Percentiles rank a stretch among this genome's conserved stretches.
phyloP scores from a whole-genome alignment of 2,113 vertebrate genomes.

The Amazona vittata region DNA sequence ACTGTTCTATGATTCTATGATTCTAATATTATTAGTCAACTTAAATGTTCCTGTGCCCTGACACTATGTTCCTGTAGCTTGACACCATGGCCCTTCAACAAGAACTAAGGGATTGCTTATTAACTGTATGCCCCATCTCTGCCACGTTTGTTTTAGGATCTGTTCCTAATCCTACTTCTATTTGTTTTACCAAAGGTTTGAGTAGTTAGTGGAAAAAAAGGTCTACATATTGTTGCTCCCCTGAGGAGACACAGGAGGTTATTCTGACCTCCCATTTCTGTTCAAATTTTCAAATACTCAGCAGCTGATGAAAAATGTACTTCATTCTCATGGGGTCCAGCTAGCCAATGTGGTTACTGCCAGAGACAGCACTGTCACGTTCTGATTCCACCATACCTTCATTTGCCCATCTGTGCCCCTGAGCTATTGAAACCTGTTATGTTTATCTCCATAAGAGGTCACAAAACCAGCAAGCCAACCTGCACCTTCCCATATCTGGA shows the following conservation, averaged over 20 bases:
- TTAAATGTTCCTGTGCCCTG: not conserved
- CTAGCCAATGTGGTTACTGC: not conserved
- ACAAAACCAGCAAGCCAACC: not conserved
- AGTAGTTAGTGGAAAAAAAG: not conserved
- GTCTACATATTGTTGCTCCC: not conserved
- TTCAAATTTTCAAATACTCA: not conserved
- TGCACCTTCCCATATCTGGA: not conserved
- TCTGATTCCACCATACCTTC: not conserved
- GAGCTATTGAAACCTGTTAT: not conserved
- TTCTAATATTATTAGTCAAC: not conserved
- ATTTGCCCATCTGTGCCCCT: not conserved
- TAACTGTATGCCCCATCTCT: not conserved
- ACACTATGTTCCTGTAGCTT: not conserved
- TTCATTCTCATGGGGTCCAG: not conserved
- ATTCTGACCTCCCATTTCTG: not conserved
- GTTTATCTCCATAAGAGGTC: not conserved
- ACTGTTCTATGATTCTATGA: no score
- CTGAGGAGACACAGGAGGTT: not conserved
- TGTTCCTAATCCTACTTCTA: not conserved
- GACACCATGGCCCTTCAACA: not conserved
- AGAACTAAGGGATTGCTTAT: not conserved
- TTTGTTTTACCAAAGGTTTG: not conserved
- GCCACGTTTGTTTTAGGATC: not conserved
- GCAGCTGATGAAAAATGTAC: not conserved
- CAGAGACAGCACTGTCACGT: not conserved